A percentile compares a stretch with the other conserved stretches of the same genome.
These are phyloP conservation scores for Dermochelys coriacea DNA, from an alignment of 2,797 vertebrate species.

Conservation along the genomic window DNA sequence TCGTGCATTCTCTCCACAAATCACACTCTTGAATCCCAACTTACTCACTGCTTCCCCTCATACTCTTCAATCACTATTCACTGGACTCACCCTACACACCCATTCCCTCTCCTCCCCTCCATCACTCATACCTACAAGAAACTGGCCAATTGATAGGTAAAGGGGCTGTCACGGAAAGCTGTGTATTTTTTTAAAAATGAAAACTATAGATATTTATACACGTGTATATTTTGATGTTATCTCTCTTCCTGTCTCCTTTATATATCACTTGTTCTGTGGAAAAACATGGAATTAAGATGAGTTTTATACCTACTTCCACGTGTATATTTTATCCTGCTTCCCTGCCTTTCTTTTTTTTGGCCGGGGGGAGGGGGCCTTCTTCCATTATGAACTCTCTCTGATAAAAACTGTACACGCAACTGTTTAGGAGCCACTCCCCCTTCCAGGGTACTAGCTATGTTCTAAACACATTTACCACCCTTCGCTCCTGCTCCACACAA, in stretches of 20 bases:
- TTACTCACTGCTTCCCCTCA: too few relatives aligned
- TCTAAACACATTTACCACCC: neutral
- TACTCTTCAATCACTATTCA: neutral
- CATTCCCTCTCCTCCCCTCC: neutral
- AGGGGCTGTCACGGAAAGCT: neutral
- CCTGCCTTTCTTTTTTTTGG: neutral
- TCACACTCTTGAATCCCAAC: neutral
- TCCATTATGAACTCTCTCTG: neutral
- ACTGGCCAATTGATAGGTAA: neutral
- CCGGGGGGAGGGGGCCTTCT: too few relatives aligned
- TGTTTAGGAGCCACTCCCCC: neutral
- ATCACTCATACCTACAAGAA: rapidly evolving
- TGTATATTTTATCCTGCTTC: neutral
- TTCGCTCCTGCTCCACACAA: neutral
- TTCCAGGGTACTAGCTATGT: neutral
- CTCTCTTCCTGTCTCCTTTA: neutral
- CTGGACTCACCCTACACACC: neutral
- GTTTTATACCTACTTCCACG: neutral
- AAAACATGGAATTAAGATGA: neutral
- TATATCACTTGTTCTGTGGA: neutral
- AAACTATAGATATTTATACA: neutral
- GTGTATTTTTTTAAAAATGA: neutral
- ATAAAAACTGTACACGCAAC: neutral
- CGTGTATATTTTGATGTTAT: neutral
- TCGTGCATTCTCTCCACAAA: neutral